Conservation (phyloP, 2,113 vertebrate genomes). For the Mystacornis crossleyi region DNA sequence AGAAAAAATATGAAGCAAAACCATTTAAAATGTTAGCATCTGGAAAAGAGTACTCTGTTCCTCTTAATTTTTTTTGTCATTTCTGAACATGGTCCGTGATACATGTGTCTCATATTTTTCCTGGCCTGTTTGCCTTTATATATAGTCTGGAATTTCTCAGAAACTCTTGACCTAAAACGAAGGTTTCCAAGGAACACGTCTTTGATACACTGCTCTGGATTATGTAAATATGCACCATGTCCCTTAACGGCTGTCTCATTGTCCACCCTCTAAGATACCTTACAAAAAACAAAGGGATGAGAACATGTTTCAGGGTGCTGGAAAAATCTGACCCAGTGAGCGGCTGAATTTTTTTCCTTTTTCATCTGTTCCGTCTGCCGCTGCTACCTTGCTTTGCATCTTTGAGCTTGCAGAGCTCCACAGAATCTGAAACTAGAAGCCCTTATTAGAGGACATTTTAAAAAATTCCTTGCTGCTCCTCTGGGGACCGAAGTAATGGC, state of each 20-base stretch:
- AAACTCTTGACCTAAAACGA: slow-evolving; percentile 28
- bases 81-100: fast-evolving
- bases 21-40: background rate
- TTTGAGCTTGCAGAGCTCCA: slow-evolving; percentile 48
- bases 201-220: background rate
- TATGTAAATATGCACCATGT: background rate
- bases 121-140: background rate
- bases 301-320: background rate
- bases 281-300: background rate
- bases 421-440: slow-evolving; percentile 76
- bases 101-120: background rate
- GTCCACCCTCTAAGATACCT: background rate
- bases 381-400: background rate
- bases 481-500: slow-evolving; percentile 77
- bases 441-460: slow-evolving; percentile 72
- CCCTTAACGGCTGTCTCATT: background rate
- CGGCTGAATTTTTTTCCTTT: background rate
- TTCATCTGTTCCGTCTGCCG: background rate
- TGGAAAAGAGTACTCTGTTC: background rate
- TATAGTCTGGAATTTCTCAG: slow-evolving; percentile 1
- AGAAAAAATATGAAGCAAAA: background rate
- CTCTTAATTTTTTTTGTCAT: background rate
- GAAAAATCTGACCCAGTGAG: background rate
- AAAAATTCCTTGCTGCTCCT: slow-evolving; percentile 68
- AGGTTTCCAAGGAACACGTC: background rate